phyloP scores from a whole-genome alignment of 2,113 vertebrate genomes.

The Oryzias celebensis region DNA sequence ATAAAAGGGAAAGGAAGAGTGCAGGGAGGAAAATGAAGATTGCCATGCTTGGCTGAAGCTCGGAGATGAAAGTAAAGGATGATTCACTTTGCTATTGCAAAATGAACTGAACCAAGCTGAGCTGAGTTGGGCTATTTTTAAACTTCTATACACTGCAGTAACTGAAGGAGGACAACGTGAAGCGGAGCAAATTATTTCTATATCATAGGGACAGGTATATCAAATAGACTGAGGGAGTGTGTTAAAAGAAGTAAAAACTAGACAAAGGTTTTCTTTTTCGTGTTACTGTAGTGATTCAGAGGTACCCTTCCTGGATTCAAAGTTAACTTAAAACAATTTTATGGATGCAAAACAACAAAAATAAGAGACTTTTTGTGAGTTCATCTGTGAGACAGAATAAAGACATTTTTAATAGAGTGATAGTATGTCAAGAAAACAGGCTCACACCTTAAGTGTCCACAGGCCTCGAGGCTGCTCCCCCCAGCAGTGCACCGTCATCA shows the following conservation, averaged over 20 bases:
- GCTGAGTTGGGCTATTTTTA: slow-evolving; percentile 71
- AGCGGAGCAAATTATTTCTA: slow-evolving; percentile 50
- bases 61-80: slow-evolving; percentile 71
- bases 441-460: slow-evolving; percentile 53
- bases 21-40: slow-evolving; percentile 71
- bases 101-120: slow-evolving; percentile 70
- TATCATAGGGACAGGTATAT: slow-evolving; percentile 43
- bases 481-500: slow-evolving; percentile 59
- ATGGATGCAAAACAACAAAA: too few relatives aligned
- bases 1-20: slow-evolving; percentile 46
- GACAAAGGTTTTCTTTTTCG: slow-evolving; percentile 3
- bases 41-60: slow-evolving; percentile 70
- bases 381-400: too few relatives aligned
- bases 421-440: background rate
- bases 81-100: slow-evolving; percentile 71
- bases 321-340: too few relatives aligned
- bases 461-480: slow-evolving; percentile 46
- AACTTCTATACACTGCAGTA: slow-evolving; percentile 56
- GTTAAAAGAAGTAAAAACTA: slow-evolving; percentile 18
- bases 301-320: too few relatives aligned
- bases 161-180: slow-evolving; percentile 59
- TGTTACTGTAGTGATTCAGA: background rate
- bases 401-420: too few relatives aligned
- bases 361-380: too few relatives aligned
- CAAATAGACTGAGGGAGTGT: slow-evolving; percentile 9